Conservation (phyloP, 2,888 invertebrate genomes). For the Cheilosia vulpina region DNA sequence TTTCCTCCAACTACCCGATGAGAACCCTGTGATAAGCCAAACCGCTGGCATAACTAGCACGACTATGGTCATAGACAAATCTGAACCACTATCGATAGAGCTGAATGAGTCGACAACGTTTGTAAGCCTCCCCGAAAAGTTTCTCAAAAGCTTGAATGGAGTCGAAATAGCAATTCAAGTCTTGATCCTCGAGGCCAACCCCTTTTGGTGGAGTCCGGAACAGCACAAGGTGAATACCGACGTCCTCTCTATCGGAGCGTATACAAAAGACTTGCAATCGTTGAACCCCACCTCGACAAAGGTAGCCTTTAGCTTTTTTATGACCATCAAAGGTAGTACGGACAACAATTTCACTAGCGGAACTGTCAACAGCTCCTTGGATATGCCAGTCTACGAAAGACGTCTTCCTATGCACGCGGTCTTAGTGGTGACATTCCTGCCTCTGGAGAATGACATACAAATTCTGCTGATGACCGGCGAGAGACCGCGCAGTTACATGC, state of each 20-base stretch:
- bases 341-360: constrained; percentile 27
- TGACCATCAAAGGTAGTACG: constrained; percentile 21
- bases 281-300: background rate
- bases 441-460: constrained; percentile 51
- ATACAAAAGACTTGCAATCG: constrained; percentile 30
- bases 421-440: constrained; percentile 70
- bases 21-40: background rate
- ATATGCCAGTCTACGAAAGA: constrained; percentile 76
- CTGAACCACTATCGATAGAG: background rate
- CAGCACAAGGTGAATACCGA: constrained; percentile 64
- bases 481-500: constrained; percentile 73
- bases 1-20: constrained; percentile 52
- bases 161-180: constrained; percentile 36
- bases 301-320: constrained; percentile 59
- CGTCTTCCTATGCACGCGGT: constrained; percentile 72
- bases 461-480: constrained; percentile 60
- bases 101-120: constrained; percentile 23
- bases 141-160: background rate
- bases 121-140: constrained; percentile 12
- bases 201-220: constrained; percentile 79
- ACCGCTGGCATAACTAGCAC: constrained; percentile 24
- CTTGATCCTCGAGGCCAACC: constrained; percentile 67
- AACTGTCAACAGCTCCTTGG: constrained; percentile 48
- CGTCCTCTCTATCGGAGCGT: constrained; percentile 73
- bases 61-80: constrained; percentile 33